A percentile compares a stretch with the other conserved stretches of the same genome.
These are phyloP conservation scores for Ceriagrion tenellum DNA, from an alignment of 2,888 invertebrate species.

Conservation along the genomic window DNA sequence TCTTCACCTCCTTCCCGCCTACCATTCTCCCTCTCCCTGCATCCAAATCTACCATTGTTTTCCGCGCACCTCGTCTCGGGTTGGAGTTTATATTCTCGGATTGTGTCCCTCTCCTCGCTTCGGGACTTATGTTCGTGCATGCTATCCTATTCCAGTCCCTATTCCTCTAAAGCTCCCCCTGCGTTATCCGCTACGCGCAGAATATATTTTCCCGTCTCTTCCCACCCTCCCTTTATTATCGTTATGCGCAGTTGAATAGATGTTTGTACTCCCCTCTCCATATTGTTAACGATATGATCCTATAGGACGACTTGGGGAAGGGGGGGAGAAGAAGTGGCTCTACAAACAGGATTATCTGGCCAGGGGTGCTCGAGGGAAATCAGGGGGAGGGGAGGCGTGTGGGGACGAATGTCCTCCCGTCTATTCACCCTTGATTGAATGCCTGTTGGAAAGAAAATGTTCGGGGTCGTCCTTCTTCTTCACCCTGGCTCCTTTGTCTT, in stretches of 20 bases:
- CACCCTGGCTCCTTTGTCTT: not conserved
- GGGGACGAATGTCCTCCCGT: not conserved
- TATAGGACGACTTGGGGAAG: not conserved
- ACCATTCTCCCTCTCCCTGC: not conserved
- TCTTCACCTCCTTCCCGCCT: not conserved
- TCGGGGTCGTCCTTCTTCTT: not conserved
- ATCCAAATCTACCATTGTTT: constrained; percentile 24
- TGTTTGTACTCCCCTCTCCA: not conserved
- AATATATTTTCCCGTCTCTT: not conserved
- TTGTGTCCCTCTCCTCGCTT: constrained; percentile 3
- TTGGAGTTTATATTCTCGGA: not conserved
- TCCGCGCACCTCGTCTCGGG: not conserved
- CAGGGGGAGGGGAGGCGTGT: not conserved
- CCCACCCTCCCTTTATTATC: not conserved
- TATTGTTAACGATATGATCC: constrained; percentile 6
- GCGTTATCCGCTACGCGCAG: not conserved
- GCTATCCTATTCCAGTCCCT: not conserved
- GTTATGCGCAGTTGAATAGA: not conserved
- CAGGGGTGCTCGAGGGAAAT: not conserved
- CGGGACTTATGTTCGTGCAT: not conserved
- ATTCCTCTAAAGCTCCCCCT: not conserved
- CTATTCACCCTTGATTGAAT: not conserved
- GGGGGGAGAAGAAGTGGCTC: not conserved
- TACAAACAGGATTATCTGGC: constrained; percentile 1
- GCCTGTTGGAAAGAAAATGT: not conserved